phyloP scores from a whole-genome alignment of 2,797 vertebrate genomes.

The Lepus townsendii region DNA sequence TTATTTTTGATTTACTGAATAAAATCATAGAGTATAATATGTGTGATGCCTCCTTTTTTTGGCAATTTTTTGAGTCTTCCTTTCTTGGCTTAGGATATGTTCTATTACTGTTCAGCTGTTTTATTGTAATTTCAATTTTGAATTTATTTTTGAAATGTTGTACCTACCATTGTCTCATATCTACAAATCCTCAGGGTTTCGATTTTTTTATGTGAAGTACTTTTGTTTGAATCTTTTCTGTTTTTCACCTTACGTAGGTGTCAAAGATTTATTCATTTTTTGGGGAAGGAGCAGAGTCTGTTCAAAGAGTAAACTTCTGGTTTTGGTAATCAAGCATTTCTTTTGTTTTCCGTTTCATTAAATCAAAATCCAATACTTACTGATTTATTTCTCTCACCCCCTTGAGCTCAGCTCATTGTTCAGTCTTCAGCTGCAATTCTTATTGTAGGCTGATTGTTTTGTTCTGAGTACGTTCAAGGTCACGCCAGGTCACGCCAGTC shows the following conservation, averaged over 20 bases:
- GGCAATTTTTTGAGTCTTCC: not conserved
- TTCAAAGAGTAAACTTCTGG: not conserved
- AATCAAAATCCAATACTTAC: not conserved
- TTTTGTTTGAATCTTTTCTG: not conserved
- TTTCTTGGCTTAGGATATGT: constrained; percentile 4
- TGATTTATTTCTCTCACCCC: not conserved
- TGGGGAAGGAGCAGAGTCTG: not conserved
- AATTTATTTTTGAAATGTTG: not conserved
- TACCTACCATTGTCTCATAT: not conserved
- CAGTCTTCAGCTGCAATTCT: not conserved
- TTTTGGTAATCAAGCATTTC: not conserved
- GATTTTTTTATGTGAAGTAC: not conserved
- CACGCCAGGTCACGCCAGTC: not conserved
- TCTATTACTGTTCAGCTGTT: constrained; percentile 11
- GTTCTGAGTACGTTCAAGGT: not conserved
- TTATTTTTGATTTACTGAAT: constrained; percentile 40
- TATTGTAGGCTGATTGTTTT: not conserved
- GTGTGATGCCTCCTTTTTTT: not conserved
- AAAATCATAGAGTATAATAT: not conserved
- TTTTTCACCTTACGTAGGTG: not conserved
- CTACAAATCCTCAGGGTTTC: not conserved
- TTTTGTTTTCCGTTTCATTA: not conserved
- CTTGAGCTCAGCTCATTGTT: not conserved
- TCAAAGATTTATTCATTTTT: constrained; percentile 5
- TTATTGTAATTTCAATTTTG: constrained; percentile 39